A percentile compares a stretch with the other conserved stretches of the same genome.
Evolutionary conservation across 2,888 invertebrate species (phyloP).

Genomic region (Stenodera caucasica): DNA sequence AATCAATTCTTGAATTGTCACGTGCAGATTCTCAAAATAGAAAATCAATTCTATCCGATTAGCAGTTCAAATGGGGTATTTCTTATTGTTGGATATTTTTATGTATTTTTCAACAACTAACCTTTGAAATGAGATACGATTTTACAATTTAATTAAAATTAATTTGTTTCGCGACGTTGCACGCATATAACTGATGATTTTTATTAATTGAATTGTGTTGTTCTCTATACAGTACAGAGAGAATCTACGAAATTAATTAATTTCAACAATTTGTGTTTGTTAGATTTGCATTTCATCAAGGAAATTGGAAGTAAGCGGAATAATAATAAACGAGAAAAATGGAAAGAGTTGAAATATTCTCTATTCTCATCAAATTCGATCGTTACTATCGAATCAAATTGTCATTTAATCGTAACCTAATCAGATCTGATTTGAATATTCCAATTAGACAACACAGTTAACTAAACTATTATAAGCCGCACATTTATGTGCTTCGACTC

Average conservation of each 20-base stretch:
- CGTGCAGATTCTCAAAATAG: neutral
- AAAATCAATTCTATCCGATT: neutral
- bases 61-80: neutral
- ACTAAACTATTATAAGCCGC: slow-evolving; percentile 40
- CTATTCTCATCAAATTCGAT: no score
- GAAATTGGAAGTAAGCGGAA: neutral
- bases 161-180: slow-evolving; percentile 17
- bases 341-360: neutral
- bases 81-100: no score
- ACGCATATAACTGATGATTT: slow-evolving; percentile 15
- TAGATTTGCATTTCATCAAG: neutral
- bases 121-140: slow-evolving; percentile 7
- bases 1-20: neutral
- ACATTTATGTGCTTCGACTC: slow-evolving; percentile 43
- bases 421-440: slow-evolving; percentile 50
- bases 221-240: neutral
- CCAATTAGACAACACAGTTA: slow-evolving; percentile 48
- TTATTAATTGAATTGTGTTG: slow-evolving; percentile 20
- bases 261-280: neutral
- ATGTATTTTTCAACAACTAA: no score
- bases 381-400: slow-evolving; percentile 44
- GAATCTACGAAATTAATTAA: slow-evolving; percentile 2
- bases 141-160: slow-evolving; percentile 25
- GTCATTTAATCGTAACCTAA: slow-evolving; percentile 48
- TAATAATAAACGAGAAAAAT: neutral